Evolutionary conservation across 2,888 invertebrate genomes (phyloP).

Genomic region (Punctoribates punctum): DNA sequence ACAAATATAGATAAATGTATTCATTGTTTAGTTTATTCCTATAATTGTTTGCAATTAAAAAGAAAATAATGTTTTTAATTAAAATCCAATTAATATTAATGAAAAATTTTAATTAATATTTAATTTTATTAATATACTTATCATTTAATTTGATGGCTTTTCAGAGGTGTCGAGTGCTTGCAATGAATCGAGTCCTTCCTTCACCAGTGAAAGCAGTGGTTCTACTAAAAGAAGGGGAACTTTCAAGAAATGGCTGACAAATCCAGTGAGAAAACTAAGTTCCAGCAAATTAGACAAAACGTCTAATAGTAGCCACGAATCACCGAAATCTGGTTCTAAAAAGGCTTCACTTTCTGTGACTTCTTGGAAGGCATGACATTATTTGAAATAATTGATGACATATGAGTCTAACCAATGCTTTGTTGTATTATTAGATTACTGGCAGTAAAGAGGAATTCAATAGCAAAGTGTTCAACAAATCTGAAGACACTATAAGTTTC

Average conservation of each 20-base stretch:
- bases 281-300: conserved; percentile 62
- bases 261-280: conserved; percentile 78
- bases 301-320: conserved; percentile 43
- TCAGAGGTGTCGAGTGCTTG: not conserved
- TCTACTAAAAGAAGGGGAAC: conserved; percentile 38
- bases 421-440: not conserved
- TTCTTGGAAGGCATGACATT: conserved; percentile 23
- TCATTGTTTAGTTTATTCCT: not conserved
- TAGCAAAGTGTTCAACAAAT: not conserved
- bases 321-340: conserved; percentile 42
- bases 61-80: too few relatives aligned
- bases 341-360: conserved; percentile 27
- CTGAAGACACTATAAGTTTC: not conserved
- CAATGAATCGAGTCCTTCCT: conserved; percentile 35
- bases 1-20: not conserved
- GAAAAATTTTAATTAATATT: too few relatives aligned
- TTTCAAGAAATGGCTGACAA: conserved; percentile 79
- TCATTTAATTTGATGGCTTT: not conserved
- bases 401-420: not conserved
- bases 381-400: not conserved
- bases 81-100: too few relatives aligned
- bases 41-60: too few relatives aligned
- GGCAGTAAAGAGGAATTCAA: not conserved
- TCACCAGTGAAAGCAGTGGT: conserved; percentile 31
- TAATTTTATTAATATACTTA: not conserved